Percentiles rank a stretch among this genome's conserved stretches.
phyloP scores from a whole-genome alignment of 2,113 vertebrate genomes.

The Porphyrio hochstetteri region DNA sequence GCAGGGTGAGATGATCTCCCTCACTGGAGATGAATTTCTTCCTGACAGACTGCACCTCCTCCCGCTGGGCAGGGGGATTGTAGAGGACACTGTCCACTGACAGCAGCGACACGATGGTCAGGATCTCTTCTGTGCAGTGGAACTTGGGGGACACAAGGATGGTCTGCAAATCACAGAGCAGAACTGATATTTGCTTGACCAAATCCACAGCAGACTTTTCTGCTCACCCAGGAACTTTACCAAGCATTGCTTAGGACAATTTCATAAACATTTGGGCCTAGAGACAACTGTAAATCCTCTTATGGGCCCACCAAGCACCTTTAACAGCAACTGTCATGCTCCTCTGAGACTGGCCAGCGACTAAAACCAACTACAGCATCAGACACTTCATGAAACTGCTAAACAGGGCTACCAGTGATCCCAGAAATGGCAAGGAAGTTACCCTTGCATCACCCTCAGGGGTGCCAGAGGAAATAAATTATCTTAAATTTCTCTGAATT shows the following conservation, averaged over 20 bases:
- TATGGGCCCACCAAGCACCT: background rate
- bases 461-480: background rate
- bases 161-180: constrained; percentile 75
- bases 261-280: background rate
- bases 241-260: background rate
- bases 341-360: background rate
- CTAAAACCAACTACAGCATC: background rate
- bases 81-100: constrained; percentile 93
- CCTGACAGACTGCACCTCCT: constrained; percentile 85
- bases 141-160: constrained; percentile 90
- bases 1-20: constrained; percentile 92
- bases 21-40: constrained; percentile 93
- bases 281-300: background rate
- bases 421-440: background rate
- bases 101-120: constrained; percentile 90
- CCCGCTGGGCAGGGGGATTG: constrained; percentile 86
- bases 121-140: constrained; percentile 91
- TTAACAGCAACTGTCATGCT: background rate
- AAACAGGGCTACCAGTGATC: background rate
- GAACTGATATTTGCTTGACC: accelerated
- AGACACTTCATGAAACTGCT: background rate
- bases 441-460: background rate
- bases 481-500: background rate
- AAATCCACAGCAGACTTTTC: background rate
- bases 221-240: background rate